These are phyloP conservation scores for Entelurus aequoreus DNA, from an alignment of 2,113 vertebrate genomes.

Conservation along the genomic window DNA sequence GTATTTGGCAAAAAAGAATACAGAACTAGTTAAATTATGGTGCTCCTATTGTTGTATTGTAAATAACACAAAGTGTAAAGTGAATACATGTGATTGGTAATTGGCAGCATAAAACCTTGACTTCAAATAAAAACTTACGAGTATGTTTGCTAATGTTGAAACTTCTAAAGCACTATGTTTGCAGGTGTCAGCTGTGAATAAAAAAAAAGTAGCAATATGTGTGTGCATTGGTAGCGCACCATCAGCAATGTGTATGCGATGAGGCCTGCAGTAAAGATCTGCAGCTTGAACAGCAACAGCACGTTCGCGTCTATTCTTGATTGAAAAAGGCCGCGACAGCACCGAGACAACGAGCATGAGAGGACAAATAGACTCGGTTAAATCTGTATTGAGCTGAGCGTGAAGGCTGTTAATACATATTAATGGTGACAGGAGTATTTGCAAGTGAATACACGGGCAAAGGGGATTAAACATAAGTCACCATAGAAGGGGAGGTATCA, in stretches of 20 bases:
- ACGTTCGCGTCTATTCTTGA: conserved; percentile 40
- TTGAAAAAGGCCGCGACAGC: conserved; percentile 37
- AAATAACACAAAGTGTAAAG: too few relatives aligned
- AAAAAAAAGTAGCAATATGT: background rate
- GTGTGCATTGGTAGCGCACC: background rate
- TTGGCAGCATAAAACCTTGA: too few relatives aligned
- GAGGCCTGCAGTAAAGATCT: conserved; percentile 17
- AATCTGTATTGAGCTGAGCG: conserved; percentile 72
- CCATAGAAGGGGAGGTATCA: conserved; percentile 88
- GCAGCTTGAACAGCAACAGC: conserved; percentile 42
- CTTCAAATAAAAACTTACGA: too few relatives aligned
- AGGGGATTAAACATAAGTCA: conserved; percentile 91
- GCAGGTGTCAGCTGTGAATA: too few relatives aligned
- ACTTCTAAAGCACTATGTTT: too few relatives aligned
- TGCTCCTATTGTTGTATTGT: too few relatives aligned
- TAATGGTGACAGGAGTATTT: conserved; percentile 89
- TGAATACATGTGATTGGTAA: too few relatives aligned
- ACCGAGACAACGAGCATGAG: conserved; percentile 52
- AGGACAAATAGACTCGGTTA: conserved; percentile 62
- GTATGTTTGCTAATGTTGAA: too few relatives aligned
- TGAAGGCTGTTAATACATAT: conserved; percentile 85
- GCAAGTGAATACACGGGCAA: conserved; percentile 86
- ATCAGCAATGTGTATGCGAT: conserved; percentile 5
- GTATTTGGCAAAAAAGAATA: too few relatives aligned
- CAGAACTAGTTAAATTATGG: too few relatives aligned